These are phyloP conservation scores for Orycteropus afer DNA, from an alignment of 2,113 vertebrate genomes.

Conservation along the genomic window DNA sequence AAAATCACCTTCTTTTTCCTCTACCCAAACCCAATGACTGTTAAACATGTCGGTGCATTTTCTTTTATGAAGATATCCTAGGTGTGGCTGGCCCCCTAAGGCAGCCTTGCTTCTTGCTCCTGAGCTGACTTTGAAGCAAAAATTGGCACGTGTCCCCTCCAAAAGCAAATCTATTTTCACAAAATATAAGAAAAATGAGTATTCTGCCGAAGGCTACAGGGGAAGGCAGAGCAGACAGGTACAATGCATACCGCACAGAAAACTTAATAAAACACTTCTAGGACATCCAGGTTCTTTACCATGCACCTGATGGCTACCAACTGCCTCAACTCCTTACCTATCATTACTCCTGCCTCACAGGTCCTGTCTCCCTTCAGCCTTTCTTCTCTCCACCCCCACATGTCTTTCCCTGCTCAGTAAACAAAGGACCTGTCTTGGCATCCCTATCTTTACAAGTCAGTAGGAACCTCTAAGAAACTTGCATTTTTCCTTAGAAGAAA, in stretches of 20 bases:
- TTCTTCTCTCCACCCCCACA: not conserved
- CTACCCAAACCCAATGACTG: not conserved
- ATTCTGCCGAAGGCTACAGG: not conserved
- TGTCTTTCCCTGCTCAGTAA: not conserved
- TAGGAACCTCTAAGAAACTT: not conserved
- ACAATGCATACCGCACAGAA: not conserved
- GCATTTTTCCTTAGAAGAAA: not conserved
- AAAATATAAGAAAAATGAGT: not conserved
- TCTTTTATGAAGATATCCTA: not conserved
- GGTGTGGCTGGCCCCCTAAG: not conserved
- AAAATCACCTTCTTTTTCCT: conserved; percentile 16
- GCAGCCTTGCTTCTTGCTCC: not conserved
- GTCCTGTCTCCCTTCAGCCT: not conserved
- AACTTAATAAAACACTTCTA: not conserved
- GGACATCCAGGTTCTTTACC: not conserved
- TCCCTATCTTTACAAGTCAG: not conserved
- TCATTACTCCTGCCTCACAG: not conserved
- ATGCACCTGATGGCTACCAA: not conserved
- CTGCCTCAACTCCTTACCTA: not conserved
- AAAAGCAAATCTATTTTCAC: not conserved
- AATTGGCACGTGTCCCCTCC: not conserved
- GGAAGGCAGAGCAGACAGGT: not conserved
- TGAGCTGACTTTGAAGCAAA: not conserved
- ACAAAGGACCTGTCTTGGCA: not conserved
- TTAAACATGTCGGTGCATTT: not conserved